Percentiles rank a stretch among this genome's conserved stretches.
Conservation (phyloP, 2,113 vertebrate genomes). For the Craseonycteris thonglongyai region DNA sequence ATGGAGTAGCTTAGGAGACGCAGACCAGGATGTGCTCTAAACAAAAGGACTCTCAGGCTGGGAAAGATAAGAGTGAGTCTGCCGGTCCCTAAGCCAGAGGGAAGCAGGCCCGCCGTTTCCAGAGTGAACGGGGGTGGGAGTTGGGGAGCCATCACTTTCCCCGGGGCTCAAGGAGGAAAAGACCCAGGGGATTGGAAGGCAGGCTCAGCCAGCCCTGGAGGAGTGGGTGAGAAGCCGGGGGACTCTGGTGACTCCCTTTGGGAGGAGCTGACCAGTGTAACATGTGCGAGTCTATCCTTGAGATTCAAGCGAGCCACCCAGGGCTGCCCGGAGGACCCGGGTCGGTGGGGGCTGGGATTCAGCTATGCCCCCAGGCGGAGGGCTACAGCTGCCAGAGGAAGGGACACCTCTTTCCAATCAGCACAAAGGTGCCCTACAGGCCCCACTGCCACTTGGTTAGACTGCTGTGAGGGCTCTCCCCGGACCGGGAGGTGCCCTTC, state of each 20-base stretch:
- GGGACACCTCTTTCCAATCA: accelerated
- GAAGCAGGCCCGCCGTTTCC: background rate
- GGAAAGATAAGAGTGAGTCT: too few relatives aligned
- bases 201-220: background rate
- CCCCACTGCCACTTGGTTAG: background rate
- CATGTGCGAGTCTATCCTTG: background rate
- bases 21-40: background rate
- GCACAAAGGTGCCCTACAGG: background rate
- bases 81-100: background rate
- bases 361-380: background rate
- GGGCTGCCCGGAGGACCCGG: background rate
- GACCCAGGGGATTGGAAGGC: background rate
- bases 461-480: background rate
- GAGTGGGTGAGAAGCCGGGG: too few relatives aligned
- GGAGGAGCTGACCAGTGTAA: too few relatives aligned
- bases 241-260: background rate
- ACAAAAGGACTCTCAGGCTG: background rate
- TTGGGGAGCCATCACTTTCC: too few relatives aligned
- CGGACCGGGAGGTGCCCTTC: too few relatives aligned
- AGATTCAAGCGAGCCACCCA: background rate
- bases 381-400: background rate
- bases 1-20: background rate
- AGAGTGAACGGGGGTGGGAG: background rate
- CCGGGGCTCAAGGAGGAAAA: background rate
- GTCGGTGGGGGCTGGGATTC: background rate